A percentile compares a stretch with the other conserved stretches of the same genome.
phyloP scores from a whole-genome alignment of 30 jellyfish, hydroid and myxozoan genomes.

The Pelagia noctiluca region DNA sequence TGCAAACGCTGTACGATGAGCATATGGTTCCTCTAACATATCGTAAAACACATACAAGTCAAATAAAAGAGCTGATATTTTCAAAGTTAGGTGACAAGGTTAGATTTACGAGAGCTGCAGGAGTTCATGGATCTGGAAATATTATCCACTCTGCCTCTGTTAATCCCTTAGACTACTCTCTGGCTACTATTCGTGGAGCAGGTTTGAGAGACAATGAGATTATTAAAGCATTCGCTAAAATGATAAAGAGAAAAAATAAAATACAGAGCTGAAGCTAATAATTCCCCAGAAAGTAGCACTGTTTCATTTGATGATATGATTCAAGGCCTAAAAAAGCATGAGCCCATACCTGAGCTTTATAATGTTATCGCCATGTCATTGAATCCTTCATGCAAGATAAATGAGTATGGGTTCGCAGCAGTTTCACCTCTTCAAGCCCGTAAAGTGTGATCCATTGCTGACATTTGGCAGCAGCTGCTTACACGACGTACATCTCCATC shows the following conservation, averaged over 20 bases:
- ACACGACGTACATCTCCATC: constrained; percentile 16
- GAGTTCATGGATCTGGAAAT: constrained; percentile 13
- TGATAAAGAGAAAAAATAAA: constrained; percentile 11
- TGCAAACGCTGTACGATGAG: constrained; percentile 14
- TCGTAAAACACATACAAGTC: constrained; percentile 9
- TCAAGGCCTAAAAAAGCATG: constrained; percentile 18
- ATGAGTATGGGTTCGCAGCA: constrained; percentile 20
- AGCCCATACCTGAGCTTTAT: constrained; percentile 22
- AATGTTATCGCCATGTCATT: constrained; percentile 10
- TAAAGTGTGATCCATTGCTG: constrained; percentile 18
- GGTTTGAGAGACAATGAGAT: constrained; percentile 26
- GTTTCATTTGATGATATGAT: constrained; percentile 4
- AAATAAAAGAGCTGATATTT: constrained; percentile 14
- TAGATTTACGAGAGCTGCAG: constrained; percentile 17
- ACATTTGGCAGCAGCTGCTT: constrained; percentile 31
- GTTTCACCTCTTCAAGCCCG: constrained; percentile 24
- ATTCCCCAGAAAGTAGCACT: constrained; percentile 10
- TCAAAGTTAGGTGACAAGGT: constrained; percentile 19
- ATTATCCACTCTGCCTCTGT: constrained; percentile 16
- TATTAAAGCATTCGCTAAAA: constrained; percentile 10
- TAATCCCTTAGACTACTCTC: constrained; percentile 26
- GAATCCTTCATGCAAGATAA: constrained; percentile 19
- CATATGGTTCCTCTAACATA: constrained; percentile 20
- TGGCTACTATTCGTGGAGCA: constrained; percentile 23
- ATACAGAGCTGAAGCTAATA: constrained; percentile 7